A percentile compares a stretch with the other conserved stretches of the same genome.
phyloP scores from a whole-genome alignment of 2,113 vertebrate species.

The Macroglossus sobrinus region DNA sequence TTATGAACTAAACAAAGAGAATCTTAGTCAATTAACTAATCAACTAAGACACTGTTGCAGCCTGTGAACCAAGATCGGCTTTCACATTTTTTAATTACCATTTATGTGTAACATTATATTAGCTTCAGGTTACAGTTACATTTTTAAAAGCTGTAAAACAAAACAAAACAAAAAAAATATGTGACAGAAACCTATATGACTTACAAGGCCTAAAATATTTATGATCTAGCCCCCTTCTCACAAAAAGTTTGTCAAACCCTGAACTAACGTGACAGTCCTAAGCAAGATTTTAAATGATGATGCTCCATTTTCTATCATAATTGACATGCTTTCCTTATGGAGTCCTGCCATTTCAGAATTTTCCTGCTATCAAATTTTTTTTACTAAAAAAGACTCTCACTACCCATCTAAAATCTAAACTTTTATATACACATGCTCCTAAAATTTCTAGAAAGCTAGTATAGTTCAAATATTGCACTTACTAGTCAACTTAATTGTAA shows the following conservation, averaged over 20 bases:
- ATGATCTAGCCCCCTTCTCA: not conserved
- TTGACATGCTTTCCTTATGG: not conserved
- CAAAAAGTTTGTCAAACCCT: not conserved
- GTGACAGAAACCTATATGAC: not conserved
- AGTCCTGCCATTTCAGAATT: not conserved
- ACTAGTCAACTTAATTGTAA: not conserved
- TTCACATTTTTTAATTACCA: constrained; percentile 13
- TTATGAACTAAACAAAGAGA: not conserved
- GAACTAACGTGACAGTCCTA: not conserved
- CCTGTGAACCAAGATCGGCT: not conserved
- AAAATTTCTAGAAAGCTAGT: not conserved
- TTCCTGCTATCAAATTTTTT: not conserved
- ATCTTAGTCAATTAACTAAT: not conserved
- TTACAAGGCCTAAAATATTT: constrained; percentile 6
- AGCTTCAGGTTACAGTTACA: constrained; percentile 13
- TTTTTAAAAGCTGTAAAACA: not conserved
- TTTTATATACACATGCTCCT: not conserved
- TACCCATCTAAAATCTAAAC: not conserved
- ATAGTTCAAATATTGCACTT: not conserved
- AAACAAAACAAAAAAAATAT: not conserved
- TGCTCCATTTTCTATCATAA: not conserved
- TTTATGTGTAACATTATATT: not conserved
- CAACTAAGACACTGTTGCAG: not conserved
- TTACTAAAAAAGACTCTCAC: not conserved
- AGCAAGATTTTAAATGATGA: not conserved